A percentile compares a stretch with the other conserved stretches of the same genome.
These are phyloP conservation scores for Sarotherodon lohbergeri DNA, from an alignment of 2,113 vertebrate genomes.

Conservation along the genomic window DNA sequence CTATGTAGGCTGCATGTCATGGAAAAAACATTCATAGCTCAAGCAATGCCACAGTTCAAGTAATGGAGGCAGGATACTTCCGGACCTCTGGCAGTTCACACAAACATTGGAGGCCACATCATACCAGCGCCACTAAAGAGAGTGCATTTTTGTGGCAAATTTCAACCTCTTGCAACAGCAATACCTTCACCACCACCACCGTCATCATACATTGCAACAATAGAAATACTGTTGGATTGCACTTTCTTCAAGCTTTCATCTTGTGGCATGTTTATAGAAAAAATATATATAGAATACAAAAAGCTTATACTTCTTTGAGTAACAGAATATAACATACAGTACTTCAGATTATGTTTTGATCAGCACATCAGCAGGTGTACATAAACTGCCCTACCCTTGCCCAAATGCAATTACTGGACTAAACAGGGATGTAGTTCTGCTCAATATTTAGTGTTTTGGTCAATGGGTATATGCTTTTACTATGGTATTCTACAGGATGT, in stretches of 20 bases:
- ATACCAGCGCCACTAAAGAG: slow-evolving; percentile 62
- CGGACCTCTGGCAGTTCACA: slow-evolving; percentile 66
- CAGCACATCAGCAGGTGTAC: slow-evolving; percentile 74
- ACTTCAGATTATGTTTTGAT: slow-evolving; percentile 75
- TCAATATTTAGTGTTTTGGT: slow-evolving; percentile 72
- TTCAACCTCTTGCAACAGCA: slow-evolving; percentile 63
- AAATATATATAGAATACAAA: slow-evolving; percentile 77
- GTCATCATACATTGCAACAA: slow-evolving; percentile 65
- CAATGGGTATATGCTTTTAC: slow-evolving; percentile 61
- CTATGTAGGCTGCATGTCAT: slow-evolving; percentile 69
- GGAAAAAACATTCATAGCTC: slow-evolving; percentile 71
- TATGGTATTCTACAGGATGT: slow-evolving; percentile 68
- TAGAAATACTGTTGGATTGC: slow-evolving; percentile 75
- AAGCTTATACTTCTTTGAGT: slow-evolving; percentile 76
- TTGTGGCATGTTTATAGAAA: slow-evolving; percentile 73
- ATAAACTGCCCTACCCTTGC: slow-evolving; percentile 53
- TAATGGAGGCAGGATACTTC: slow-evolving; percentile 72
- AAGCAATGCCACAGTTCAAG: slow-evolving; percentile 74
- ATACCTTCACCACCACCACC: slow-evolving; percentile 47
- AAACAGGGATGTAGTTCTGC: slow-evolving; percentile 58
- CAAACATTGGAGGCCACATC: slow-evolving; percentile 63
- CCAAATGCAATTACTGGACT: slow-evolving; percentile 51
- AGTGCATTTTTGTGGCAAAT: slow-evolving; percentile 69
- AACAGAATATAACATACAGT: slow-evolving; percentile 77
- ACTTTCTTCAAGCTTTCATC: slow-evolving; percentile 72